A percentile compares a stretch with the other conserved stretches of the same genome.
phyloP scores from a whole-genome alignment of 2,113 vertebrate species.

The Passer montanus region DNA sequence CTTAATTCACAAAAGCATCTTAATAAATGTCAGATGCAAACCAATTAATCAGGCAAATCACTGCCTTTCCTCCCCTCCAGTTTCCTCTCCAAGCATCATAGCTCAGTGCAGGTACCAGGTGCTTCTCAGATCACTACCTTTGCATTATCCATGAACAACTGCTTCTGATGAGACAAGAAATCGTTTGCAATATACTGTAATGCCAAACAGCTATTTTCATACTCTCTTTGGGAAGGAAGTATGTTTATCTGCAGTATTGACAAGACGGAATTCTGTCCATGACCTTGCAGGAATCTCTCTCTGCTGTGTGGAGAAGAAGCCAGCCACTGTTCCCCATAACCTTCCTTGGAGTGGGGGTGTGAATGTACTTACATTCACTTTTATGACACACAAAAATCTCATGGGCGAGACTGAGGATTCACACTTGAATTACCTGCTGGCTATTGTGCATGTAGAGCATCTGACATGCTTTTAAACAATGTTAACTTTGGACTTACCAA shows the following conservation, averaged over 20 bases:
- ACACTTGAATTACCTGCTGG: not conserved
- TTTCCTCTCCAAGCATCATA: not conserved
- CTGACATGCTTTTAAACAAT: not conserved
- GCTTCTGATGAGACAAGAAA: constrained; percentile 49
- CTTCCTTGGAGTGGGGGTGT: not conserved
- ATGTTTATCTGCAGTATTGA: not conserved
- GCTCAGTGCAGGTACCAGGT: not conserved
- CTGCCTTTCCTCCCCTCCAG: not conserved
- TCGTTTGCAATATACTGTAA: constrained; percentile 7
- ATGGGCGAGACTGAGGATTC: not conserved
- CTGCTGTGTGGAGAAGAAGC: not conserved
- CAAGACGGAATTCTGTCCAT: constrained; percentile 14
- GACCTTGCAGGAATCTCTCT: not conserved
- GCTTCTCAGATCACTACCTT: constrained; percentile 25
- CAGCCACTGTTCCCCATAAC: not conserved
- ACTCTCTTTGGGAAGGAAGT: not conserved
- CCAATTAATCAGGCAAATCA: not conserved
- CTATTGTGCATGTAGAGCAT: not conserved
- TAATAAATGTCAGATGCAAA: not conserved
- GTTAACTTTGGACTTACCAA: not conserved
- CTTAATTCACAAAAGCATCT: not conserved
- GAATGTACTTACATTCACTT: not conserved
- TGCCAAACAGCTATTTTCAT: constrained; percentile 32
- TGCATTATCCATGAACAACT: not conserved
- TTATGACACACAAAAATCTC: not conserved